These are phyloP conservation scores for Periplaneta americana DNA, from an alignment of 1,140 invertebrate genomes.

Conservation along the genomic window DNA sequence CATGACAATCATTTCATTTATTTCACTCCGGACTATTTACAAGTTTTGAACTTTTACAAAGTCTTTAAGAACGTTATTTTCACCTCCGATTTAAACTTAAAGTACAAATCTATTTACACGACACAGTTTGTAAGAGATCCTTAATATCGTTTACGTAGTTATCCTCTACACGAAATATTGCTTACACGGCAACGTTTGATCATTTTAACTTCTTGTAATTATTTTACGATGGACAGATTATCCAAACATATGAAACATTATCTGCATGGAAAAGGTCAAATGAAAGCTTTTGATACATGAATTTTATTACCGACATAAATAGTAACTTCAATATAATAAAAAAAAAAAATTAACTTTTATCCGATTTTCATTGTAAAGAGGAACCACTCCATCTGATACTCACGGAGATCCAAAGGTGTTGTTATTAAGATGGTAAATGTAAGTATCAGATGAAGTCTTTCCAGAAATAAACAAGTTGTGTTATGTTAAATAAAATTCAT, in stretches of 20 bases:
- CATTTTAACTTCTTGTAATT: not conserved
- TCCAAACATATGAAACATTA: not conserved
- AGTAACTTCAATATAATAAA: not conserved
- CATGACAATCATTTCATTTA: not conserved
- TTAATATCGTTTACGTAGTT: not conserved
- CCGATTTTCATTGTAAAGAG: not conserved
- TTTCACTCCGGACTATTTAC: not conserved
- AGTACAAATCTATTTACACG: not conserved
- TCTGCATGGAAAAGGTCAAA: not conserved
- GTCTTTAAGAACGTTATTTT: not conserved
- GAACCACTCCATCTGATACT: not conserved
- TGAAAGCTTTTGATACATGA: not conserved
- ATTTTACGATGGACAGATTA: not conserved
- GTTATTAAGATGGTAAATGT: not conserved
- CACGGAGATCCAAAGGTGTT: constrained; percentile 9
- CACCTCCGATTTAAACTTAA: not conserved
- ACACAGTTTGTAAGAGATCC: not conserved
- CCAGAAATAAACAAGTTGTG: not conserved
- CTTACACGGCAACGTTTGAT: not conserved
- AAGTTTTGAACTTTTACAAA: not conserved
- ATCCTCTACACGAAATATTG: not conserved
- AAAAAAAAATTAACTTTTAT: not conserved
- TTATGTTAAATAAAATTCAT: not conserved
- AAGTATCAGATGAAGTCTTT: not conserved
- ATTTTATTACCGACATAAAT: not conserved